Evolutionary conservation across 2,888 invertebrate species (phyloP), one percentile per base, ranked within the genome.

Genomic region (Agrilus cyanescens): DNA sequence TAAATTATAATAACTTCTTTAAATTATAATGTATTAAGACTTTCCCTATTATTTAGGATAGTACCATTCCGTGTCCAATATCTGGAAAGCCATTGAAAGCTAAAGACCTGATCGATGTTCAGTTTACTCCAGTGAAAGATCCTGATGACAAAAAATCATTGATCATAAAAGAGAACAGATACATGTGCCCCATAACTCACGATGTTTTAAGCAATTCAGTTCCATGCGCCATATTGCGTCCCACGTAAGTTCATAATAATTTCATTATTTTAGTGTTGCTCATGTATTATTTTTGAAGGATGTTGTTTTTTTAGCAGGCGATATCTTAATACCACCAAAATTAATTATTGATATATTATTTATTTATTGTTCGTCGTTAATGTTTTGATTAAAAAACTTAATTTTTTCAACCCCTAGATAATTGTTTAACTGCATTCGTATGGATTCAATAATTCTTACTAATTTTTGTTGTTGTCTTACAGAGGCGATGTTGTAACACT

Each of bases 161-260:
- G 25, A 90, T 95, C 51, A 78, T 84, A 1, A 91, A 88, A 65
- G 82, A 88, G 62, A 89, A 87, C 50, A 76, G 97, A 53, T 99
- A 94, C 62, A 94, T 95, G 83, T 98, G 98, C 64, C 90, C 97
- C 2, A 85, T 98, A 0, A 97, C 97, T 2, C 89, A 93, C 65
- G 98, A 99, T 66, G 80, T 95, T 46, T 71, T 99, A 30, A 85
- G 88, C 50, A 96, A 96, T 71, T 86, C 94, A 6, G 84, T 94
- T 2, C 93, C 95, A 0, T 91, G 90, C 69, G 96, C 90, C 46
- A 86, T 97, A 25, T 74, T 98, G 41, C 82, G 76, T 68, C 80
- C 90, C 44, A 88, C 88, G 85, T 89, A 72, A 76, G 78, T 67
- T 38, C 25, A 14, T 35, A 32, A 25, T n/a, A n/a, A n/a, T n/a